Evolutionary conservation across 2,113 vertebrate genomes (phyloP).

Genomic region (Theristicus caerulescens): DNA sequence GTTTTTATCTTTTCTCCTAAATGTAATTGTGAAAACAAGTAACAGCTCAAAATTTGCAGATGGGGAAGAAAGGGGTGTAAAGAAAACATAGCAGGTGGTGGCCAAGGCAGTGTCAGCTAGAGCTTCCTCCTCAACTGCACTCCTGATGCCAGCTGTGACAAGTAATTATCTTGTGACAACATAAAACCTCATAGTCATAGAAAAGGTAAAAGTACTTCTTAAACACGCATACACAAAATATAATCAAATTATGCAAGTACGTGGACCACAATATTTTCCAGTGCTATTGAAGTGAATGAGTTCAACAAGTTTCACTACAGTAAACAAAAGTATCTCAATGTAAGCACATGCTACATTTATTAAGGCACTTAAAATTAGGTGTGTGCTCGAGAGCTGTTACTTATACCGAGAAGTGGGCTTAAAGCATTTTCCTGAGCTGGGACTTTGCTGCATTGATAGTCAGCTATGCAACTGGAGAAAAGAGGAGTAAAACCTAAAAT

Average conservation of each 20-base stretch:
- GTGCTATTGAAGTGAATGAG: neutral
- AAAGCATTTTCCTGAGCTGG: neutral
- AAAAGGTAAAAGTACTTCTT: neutral
- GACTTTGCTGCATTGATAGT: neutral
- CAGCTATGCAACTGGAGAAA: neutral
- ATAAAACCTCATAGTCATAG: neutral
- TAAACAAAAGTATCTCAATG: neutral
- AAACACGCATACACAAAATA: neutral
- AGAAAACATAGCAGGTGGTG: neutral
- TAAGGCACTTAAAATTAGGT: neutral
- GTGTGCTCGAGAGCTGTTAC: neutral
- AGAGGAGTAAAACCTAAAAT: slow-evolving; percentile 44
- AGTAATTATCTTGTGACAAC: neutral
- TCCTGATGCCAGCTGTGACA: neutral
- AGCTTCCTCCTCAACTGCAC: neutral
- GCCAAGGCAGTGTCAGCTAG: neutral
- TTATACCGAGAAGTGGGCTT: neutral
- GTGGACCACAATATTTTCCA: neutral
- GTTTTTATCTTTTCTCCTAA: neutral
- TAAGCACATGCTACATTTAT: neutral
- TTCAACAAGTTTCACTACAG: neutral
- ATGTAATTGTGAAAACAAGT: neutral
- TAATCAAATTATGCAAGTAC: neutral
- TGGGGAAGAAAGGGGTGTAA: neutral
- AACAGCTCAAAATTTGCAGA: neutral